Base-by-base conservation (phyloP, 2,113 vertebrate genomes). In the Panurus biarmicus region DNA sequence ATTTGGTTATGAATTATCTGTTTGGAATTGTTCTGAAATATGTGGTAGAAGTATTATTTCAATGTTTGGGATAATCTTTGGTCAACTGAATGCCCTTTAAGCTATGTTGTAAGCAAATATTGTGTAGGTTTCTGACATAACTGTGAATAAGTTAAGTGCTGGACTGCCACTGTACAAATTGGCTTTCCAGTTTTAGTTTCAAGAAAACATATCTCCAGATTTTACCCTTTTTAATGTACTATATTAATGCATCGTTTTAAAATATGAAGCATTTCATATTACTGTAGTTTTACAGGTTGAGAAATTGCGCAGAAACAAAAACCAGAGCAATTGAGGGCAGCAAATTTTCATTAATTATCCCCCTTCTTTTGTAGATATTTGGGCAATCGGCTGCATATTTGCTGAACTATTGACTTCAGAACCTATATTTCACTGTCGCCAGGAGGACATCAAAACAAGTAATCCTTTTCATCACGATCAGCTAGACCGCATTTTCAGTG, bases 361-460 rank as follows among this genome's bases (percentile, higher is more conserved):
- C 85, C 62, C 60, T 86, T 92, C 58, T 75, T 96, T 92, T 38
- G 24, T 97, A 99, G 99, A 99, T 97, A 99, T 99, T 93, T 99
- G 99, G 99, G 99, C 99, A n/a, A 99, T 99, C 66, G 99, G 99
- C 94, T 99, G 99, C 96, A 99, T 99, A 98, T 99, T 99, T 96
- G 99, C 99, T 12, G 99, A 99, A 96, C 97, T 99, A 48, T 98
- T 99, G 96, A 99, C 99, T 78, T 99, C 99, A 3, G 99, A 99
- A 96, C 99, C 99, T 58, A 99, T 99, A 96, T 99, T 99, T 96
- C 99, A 99, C 97, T 99, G 99, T 98, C 99, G 99, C 94, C 99
- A 99, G 96, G 99, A 99, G 96, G 99, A 99, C 97, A 99, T 99
- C 98, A 99, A 99, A 97, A 99, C 99, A 97, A 99, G 99, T 97